Conservation (phyloP, 2,113 vertebrate species). For the Hypocryptadius cinnamomeus region DNA sequence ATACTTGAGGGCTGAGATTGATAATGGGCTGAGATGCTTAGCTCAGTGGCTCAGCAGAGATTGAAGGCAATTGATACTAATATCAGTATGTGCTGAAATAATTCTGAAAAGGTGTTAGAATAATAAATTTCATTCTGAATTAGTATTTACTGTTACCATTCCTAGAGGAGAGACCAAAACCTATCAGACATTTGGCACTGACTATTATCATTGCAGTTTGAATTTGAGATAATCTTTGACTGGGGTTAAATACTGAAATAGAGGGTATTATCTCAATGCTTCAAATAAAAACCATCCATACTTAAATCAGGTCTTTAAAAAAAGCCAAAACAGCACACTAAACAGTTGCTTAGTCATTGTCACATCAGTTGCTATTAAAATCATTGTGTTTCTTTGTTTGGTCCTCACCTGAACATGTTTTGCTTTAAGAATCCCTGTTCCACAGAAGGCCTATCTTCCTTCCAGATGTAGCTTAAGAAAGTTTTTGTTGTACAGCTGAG, state of each 20-base stretch:
- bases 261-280: not conserved
- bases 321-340: not conserved
- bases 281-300: not conserved
- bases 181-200: not conserved
- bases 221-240: not conserved
- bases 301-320: not conserved
- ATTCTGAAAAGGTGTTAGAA: not conserved
- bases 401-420: not conserved
- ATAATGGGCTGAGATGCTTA: not conserved
- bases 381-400: not conserved
- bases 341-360: not conserved
- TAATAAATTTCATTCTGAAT: not conserved
- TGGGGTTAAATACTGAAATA: not conserved
- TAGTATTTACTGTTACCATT: not conserved
- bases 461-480: not conserved
- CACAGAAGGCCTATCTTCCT: not conserved
- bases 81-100: not conserved
- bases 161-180: not conserved
- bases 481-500: not conserved
- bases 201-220: not conserved
- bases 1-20: not conserved
- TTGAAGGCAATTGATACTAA: not conserved
- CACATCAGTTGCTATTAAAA: not conserved
- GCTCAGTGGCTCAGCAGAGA: not conserved
- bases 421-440: not conserved